phyloP scores from a whole-genome alignment of 2,113 vertebrate genomes.

The Butastur rufipennis region DNA sequence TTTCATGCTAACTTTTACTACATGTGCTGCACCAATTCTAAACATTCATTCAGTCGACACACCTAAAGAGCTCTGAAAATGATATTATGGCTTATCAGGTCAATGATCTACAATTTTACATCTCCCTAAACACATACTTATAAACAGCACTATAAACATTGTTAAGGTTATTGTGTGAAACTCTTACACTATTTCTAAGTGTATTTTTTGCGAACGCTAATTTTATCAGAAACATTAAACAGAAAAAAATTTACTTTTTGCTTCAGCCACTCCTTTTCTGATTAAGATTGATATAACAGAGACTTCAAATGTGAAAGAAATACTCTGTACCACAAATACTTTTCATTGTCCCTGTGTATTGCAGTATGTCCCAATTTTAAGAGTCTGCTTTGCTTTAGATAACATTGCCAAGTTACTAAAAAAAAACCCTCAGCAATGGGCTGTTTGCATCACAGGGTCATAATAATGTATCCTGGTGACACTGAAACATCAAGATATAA shows the following conservation, averaged over 20 bases:
- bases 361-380: slow-evolving; percentile 35
- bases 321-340: background rate
- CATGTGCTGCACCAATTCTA: background rate
- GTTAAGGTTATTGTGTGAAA: background rate
- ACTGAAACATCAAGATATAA: slow-evolving; percentile 24
- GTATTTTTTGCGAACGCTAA: background rate
- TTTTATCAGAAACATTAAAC: background rate
- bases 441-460: slow-evolving; percentile 33
- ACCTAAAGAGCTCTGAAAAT: slow-evolving; percentile 33
- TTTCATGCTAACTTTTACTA: slow-evolving; percentile 45
- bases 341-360: background rate
- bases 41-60: background rate
- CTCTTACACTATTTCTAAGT: background rate
- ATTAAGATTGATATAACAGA: background rate
- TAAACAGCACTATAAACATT: slow-evolving; percentile 7
- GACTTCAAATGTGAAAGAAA: slow-evolving; percentile 10
- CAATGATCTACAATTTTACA: slow-evolving; percentile 34
- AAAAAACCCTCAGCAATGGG: background rate
- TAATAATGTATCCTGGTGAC: slow-evolving; percentile 40
- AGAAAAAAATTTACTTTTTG: background rate
- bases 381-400: slow-evolving; percentile 38
- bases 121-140: slow-evolving; percentile 29
- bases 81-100: background rate
- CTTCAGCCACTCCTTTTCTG: background rate
- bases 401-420: slow-evolving; percentile 51